Base-by-base conservation (phyloP, 2,113 vertebrate species). In the Sinocyclocheilus grahami region DNA sequence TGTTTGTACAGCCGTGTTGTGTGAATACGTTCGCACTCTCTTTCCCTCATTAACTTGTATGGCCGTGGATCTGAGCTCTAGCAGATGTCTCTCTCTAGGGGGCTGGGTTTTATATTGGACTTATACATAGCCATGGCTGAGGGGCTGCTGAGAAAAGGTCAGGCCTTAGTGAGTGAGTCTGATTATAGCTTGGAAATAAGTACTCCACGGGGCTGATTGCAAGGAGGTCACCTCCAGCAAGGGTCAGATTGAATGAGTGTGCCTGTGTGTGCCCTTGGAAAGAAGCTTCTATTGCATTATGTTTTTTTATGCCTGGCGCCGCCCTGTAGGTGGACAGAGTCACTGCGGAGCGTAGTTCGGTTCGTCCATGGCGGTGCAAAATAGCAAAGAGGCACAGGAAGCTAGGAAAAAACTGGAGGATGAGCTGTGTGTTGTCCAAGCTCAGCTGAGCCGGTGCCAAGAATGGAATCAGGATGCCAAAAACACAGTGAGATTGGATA, bases 291-390 rank as follows among this genome's bases (percentile, higher is more conserved):
- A 14, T 71, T 51, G n/a, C 30, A 65, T 69, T 69, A 48, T 14
- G 30, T 13, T n/a, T 53, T 30, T 9, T 53, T 3, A 7, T 42
- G 33, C 71, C 46, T 82, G 78, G 84, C 30, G n/a, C 10, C n/a
- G 42, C 84, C 58, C 55, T 86, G 60, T 77, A 91, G 90, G 83
- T 91, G 76, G 91, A 90, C 85, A 83, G 87, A 65, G 62, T 90
- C 72, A 67, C 55, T 20, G 82, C 77, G 22, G 62, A 86, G 33
- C 48, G 78, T 37, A 89, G 27, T 33, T 89, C 62, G 30, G 82
- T 60, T 53, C 85, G 69, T 5, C 10, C 4, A 85, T 78, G 7
- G 79, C n/a, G 24, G 74, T 71, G 65, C 46, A 88, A 78, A 82
- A 48, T 82, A 51, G 58, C 22, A 53, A 51, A 27, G 78, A 87